These are phyloP conservation scores for Mormyrus hasselquistii DNA, from an alignment of 2,797 vertebrate species.

Conservation along the genomic window DNA sequence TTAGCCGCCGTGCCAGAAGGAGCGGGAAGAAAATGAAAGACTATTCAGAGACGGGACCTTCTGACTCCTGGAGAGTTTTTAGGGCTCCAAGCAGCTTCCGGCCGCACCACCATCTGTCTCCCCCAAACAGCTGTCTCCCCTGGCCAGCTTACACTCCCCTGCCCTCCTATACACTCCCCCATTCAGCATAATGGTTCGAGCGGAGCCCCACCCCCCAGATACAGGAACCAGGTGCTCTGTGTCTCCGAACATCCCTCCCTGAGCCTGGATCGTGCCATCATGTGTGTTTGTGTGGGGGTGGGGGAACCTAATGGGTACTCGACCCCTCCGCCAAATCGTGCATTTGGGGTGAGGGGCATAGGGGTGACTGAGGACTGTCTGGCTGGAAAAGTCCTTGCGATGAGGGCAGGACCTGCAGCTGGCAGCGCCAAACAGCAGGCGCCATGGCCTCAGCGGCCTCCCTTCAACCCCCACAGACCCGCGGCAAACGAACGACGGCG, in stretches of 20 bases:
- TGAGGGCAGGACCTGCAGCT: neutral
- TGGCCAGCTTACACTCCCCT: neutral
- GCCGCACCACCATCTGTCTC: neutral
- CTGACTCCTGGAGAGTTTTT: neutral
- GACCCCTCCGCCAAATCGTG: neutral
- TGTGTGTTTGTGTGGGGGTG: neutral
- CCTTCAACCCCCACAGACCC: neutral
- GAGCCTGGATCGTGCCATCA: neutral
- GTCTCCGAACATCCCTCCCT: neutral
- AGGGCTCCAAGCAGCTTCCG: neutral
- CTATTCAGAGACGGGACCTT: neutral
- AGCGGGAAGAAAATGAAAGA: neutral
- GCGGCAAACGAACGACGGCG: neutral
- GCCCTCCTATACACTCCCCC: neutral
- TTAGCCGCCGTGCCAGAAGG: neutral
- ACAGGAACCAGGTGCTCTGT: neutral
- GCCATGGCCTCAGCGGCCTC: neutral
- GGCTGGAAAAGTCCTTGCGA: neutral
- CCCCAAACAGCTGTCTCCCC: conserved; percentile 1
- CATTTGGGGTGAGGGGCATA: neutral
- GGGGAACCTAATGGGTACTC: neutral
- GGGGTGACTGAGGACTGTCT: neutral
- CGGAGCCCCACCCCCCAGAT: neutral
- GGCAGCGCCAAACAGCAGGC: neutral
- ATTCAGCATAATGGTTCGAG: neutral